Base-by-base conservation (phyloP, 2,888 invertebrate species). In the Anodontia alba region DNA sequence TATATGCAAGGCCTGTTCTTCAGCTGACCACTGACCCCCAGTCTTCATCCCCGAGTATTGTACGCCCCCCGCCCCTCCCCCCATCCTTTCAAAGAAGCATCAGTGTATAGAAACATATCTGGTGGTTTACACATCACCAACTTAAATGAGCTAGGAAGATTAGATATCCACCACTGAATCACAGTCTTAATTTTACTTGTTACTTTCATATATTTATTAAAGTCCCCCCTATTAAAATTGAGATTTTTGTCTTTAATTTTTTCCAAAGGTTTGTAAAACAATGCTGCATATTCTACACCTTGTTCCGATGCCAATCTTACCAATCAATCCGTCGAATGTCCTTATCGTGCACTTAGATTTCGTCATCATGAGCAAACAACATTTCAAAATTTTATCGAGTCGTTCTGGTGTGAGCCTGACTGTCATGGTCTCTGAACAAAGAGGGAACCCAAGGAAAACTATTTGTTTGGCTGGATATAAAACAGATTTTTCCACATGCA, bases 401-500 rank as follows among this genome's bases (percentile, higher is more conserved):
- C 72, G 68, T n/a, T 73, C 70, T 26, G 1, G 23, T 20, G 76
- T 76, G n/a, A 42, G 31, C n/a, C 43, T 42, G 8, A 69, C 43
- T 23, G 69, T 69, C 69, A 69, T 69, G n/a, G 26, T 38, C 20
- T 23, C 26, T 66, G 83, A 83, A 49, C 80, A 67, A 23, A 85
- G 38, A 2, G 66, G 31, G 76, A 83, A 85, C 8, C 80, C 78
- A 15, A 80, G 49, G 31, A 78, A 83, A n/a, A 68, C 69, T 31
- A 85, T 76, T 36, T 75, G 23, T 51, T 78, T 68, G 38, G 76
- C 38, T 5, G 85, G 83, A n/a, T 42, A 7, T 1, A 78, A 42
- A 8, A 77, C 70, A 31, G 85, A 83, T 76, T 83, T 85, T 7
- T 77, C 62, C 15, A 72, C 67, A 69, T 85, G 70, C 23, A 85